phyloP scores from a whole-genome alignment of 1,140 invertebrate species.

The Drosophila sulfurigaster region DNA sequence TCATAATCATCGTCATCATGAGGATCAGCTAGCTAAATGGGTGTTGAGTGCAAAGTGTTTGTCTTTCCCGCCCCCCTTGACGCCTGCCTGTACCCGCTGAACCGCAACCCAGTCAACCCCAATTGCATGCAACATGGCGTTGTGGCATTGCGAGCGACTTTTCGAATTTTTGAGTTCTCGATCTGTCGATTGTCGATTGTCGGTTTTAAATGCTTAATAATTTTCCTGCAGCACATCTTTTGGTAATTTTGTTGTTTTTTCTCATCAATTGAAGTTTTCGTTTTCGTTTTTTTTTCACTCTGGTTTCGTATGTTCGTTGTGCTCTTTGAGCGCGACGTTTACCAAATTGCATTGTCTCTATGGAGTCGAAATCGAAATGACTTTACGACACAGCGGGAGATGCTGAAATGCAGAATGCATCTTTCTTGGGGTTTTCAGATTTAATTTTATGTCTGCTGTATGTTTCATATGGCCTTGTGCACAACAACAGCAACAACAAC shows the following conservation, averaged over 20 bases:
- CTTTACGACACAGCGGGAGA: constrained; percentile 68
- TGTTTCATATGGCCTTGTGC: constrained; percentile 75
- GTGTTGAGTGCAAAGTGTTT: constrained; percentile 83
- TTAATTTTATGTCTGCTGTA: constrained; percentile 80
- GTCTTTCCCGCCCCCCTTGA: constrained; percentile 36
- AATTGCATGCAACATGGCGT: constrained; percentile 62
- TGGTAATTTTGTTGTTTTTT: constrained; percentile 8
- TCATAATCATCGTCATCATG: constrained; percentile 50
- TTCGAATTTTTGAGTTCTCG: constrained; percentile 58
- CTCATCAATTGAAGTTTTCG: not conserved
- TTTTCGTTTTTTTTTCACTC: not conserved
- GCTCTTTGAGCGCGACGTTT: constrained; percentile 20
- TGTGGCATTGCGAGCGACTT: constrained; percentile 32
- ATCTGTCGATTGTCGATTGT: constrained; percentile 33
- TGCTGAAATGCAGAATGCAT: constrained; percentile 57
- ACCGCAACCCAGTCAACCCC: constrained; percentile 10
- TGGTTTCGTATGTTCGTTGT: not conserved
- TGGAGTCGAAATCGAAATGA: constrained; percentile 42
- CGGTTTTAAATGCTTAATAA: constrained; percentile 80
- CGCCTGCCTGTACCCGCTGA: not conserved
- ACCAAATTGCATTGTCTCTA: constrained; percentile 52
- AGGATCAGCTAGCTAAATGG: constrained; percentile 70
- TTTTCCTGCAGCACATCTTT: constrained; percentile 54
- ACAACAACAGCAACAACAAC: constrained; percentile 16
- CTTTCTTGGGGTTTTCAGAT: constrained; percentile 59